Percentiles rank a stretch among this genome's conserved stretches.
Conservation (phyloP, 2,888 invertebrate species). For the Hemicrepidius hirtus region DNA sequence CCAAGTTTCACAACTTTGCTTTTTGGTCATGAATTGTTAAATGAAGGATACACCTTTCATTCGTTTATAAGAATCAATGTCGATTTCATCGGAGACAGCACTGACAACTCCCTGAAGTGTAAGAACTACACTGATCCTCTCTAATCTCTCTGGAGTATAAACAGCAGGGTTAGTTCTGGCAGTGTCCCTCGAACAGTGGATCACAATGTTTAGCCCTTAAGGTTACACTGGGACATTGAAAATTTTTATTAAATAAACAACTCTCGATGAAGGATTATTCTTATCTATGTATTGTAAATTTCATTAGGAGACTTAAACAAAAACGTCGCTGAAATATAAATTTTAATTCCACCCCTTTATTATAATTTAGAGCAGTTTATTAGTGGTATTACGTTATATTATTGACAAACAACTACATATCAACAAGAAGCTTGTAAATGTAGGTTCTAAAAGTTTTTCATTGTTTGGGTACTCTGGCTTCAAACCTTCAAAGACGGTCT, state of each 20-base stretch:
- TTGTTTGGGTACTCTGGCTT: slow-evolving; percentile 27
- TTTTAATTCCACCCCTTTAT: no score
- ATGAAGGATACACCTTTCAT: slow-evolving; percentile 12
- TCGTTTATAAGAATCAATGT: slow-evolving; percentile 40
- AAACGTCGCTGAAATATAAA: no score
- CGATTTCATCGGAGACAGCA: slow-evolving; percentile 41
- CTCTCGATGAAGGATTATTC: no score
- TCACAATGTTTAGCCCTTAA: slow-evolving; percentile 3
- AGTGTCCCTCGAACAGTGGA: slow-evolving; percentile 34
- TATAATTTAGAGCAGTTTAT: no score
- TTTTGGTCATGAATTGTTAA: neutral
- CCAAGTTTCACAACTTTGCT: neutral
- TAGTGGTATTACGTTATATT: no score
- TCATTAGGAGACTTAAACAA: no score
- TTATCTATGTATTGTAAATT: no score
- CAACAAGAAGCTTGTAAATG: neutral
- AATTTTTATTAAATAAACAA: no score
- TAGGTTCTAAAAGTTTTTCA: slow-evolving; percentile 6
- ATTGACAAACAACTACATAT: neutral
- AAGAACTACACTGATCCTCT: slow-evolving; percentile 47
- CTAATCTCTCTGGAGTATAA: slow-evolving; percentile 49
- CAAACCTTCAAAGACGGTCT: slow-evolving; percentile 26
- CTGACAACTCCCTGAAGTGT: slow-evolving; percentile 45
- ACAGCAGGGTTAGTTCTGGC: slow-evolving; percentile 37
- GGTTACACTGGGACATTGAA: neutral